Evolutionary conservation across 2,888 invertebrate species (phyloP), one percentile per base, ranked within the genome.

Genomic region (Aethes cnicana): DNA sequence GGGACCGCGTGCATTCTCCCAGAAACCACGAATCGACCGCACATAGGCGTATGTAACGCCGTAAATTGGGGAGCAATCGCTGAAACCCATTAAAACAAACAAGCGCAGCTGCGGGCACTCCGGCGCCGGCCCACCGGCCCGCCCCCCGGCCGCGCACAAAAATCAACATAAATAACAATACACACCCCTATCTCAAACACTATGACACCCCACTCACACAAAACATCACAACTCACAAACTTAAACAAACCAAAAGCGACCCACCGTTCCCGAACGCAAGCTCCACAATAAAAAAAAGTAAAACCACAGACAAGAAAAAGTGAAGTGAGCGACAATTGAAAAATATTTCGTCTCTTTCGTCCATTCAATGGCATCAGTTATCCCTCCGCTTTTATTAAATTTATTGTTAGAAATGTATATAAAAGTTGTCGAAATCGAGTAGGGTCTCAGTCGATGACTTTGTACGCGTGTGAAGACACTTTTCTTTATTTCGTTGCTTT

Each of bases 121-220:
- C 70, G 78, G 72, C 80, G 85, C 69, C 85, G 64, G 85, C 87
- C 89, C 79, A 75, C 66, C 53, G 73, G 73, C 81, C 87, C 85
- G 85, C 88, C 86, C 81, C 79, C 70, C 63, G 75, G 69, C 70
- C 74, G 74, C 74, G 82, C 79, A 84, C 84, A 82, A 81, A 85
- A 88, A 86, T 86, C 87, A 88, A 85, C 88, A 88, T 89, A 87
- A 87, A 87, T 88, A 89, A 88, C 87, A 85, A 85, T 84, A 84
- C 84, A 87, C 87, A 88, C 88, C 89, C 89, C 88, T 84, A 87
- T 86, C 84, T 84, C 79, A 81, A 72, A 84, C 81, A 84, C 82
- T 74, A 76, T 77, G 74, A 81, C 79, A 77, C 43, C 62, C 28
- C 8, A 33, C 32, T 20, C 36, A 37, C 46, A 48, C 46, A 62